A percentile compares a stretch with the other conserved stretches of the same genome.
These are phyloP conservation scores for Urosaurus nigricauda DNA, from an alignment of 2,797 vertebrate genomes.

Conservation along the genomic window DNA sequence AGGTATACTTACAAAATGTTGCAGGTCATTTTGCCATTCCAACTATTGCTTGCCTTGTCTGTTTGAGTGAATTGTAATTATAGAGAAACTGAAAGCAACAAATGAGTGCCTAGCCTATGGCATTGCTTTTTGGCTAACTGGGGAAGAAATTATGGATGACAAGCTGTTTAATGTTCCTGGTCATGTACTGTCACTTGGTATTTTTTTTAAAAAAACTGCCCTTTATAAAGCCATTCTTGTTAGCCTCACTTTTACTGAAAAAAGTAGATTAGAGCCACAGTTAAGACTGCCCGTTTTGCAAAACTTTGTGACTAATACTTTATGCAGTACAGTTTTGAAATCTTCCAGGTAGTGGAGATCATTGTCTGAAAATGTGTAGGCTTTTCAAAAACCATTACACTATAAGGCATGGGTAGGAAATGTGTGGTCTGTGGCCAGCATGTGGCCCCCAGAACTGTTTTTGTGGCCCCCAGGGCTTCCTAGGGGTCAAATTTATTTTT, in stretches of 20 bases:
- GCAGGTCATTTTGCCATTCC: conserved; percentile 48
- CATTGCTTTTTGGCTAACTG: conserved; percentile 44
- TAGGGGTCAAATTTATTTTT: too few species aligned
- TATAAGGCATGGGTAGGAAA: not conserved
- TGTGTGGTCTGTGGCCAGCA: too few species aligned
- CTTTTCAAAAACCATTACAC: not conserved
- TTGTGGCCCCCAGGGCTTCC: too few species aligned
- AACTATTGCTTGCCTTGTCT: conserved; percentile 25
- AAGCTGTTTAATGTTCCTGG: conserved; percentile 35
- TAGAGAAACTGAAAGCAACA: conserved; percentile 40
- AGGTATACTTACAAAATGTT: conserved; percentile 46
- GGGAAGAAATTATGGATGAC: conserved; percentile 46
- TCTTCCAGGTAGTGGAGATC: not conserved
- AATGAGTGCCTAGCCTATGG: not conserved
- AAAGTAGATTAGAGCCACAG: conserved; percentile 21
- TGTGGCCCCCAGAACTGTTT: too few species aligned
- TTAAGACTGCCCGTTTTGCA: conserved; percentile 27
- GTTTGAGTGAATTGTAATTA: conserved; percentile 33
- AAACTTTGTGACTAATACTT: conserved; percentile 17
- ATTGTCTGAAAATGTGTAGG: not conserved
- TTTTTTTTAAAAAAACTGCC: conserved; percentile 7
- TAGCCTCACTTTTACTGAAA: conserved; percentile 39
- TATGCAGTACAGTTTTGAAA: not conserved
- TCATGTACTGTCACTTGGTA: conserved; percentile 33
- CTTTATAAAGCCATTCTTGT: conserved; percentile 37